A percentile compares a stretch with the other conserved stretches of the same genome.
Evolutionary conservation across 1,140 invertebrate species (phyloP).

Genomic region (Caenorhabditis inopinata): DNA sequence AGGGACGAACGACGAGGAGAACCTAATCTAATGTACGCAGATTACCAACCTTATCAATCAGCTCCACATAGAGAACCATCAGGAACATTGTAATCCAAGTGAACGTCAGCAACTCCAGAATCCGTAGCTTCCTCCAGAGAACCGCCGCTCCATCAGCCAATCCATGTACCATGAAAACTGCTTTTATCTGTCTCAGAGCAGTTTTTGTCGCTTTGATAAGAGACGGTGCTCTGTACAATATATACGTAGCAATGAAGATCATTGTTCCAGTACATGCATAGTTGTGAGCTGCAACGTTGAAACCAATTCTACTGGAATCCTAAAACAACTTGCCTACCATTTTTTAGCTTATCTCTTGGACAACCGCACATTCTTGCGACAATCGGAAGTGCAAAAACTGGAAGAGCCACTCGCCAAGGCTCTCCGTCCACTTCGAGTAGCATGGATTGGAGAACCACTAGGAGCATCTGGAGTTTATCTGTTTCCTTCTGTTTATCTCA

Average conservation of each 20-base stretch:
- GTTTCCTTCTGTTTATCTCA: too few species aligned
- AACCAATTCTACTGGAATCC: not conserved
- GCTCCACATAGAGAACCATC: slow-evolving; percentile 44
- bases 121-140: slow-evolving; percentile 49
- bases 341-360: slow-evolving; percentile 67
- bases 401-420: slow-evolving; percentile 66
- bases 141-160: slow-evolving; percentile 33
- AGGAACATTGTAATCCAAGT: slow-evolving; percentile 52
- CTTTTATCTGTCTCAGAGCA: slow-evolving; percentile 54
- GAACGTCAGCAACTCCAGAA: slow-evolving; percentile 48
- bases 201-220: slow-evolving; percentile 68
- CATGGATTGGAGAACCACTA: slow-evolving; percentile 68
- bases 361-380: slow-evolving; percentile 68
- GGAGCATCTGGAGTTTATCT: slow-evolving; percentile 64
- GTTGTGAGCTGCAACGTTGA: slow-evolving; percentile 67
- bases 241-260: slow-evolving; percentile 68
- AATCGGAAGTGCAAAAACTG: slow-evolving; percentile 69
- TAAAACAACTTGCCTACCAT: slow-evolving; percentile 40
- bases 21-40: too few species aligned
- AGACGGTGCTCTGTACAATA: slow-evolving; percentile 68
- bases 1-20: too few species aligned
- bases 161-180: slow-evolving; percentile 42
- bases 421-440: slow-evolving; percentile 69
- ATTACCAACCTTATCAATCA: slow-evolving; percentile 44
- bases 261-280: slow-evolving; percentile 67